Conservation (phyloP, 2,888 invertebrate genomes). For the Chouioia cunea region DNA sequence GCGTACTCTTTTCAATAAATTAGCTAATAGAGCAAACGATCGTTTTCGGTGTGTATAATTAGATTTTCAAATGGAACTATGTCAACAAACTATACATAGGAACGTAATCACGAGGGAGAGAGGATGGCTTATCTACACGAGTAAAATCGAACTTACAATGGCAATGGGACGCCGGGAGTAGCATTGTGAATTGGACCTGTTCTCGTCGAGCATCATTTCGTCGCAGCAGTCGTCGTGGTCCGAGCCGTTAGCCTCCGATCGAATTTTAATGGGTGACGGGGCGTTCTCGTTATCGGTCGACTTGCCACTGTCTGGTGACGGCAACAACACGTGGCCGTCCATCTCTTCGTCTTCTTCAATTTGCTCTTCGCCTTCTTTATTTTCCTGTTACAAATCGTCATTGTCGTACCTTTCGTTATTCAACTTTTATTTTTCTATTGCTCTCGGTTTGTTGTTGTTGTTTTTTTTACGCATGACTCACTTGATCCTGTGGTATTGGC, state of each 20-base stretch:
- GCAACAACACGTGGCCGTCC: slow-evolving; percentile 70
- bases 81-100: too few species aligned
- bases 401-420: background rate
- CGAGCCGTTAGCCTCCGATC: slow-evolving; percentile 62
- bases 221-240: slow-evolving; percentile 71
- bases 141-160: slow-evolving; percentile 67
- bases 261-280: slow-evolving; percentile 63
- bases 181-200: slow-evolving; percentile 67
- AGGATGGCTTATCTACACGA: too few species aligned
- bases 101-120: too few species aligned
- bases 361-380: slow-evolving; percentile 62
- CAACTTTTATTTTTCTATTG: too few species aligned
- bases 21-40: too few species aligned
- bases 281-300: slow-evolving; percentile 72
- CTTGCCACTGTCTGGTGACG: slow-evolving; percentile 71
- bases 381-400: slow-evolving; percentile 51
- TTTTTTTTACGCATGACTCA: background rate
- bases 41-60: too few species aligned
- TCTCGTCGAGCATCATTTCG: slow-evolving; percentile 71
- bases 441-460: too few species aligned
- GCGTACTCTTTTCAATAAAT: too few species aligned
- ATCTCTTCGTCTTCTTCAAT: slow-evolving; percentile 67
- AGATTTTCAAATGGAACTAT: too few species aligned
- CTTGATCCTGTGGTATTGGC: slow-evolving; percentile 48
- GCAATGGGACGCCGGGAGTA: slow-evolving; percentile 72